These are phyloP conservation scores for Holacanthus passer DNA, from an alignment of 2,113 vertebrate genomes.

Conservation along the genomic window DNA sequence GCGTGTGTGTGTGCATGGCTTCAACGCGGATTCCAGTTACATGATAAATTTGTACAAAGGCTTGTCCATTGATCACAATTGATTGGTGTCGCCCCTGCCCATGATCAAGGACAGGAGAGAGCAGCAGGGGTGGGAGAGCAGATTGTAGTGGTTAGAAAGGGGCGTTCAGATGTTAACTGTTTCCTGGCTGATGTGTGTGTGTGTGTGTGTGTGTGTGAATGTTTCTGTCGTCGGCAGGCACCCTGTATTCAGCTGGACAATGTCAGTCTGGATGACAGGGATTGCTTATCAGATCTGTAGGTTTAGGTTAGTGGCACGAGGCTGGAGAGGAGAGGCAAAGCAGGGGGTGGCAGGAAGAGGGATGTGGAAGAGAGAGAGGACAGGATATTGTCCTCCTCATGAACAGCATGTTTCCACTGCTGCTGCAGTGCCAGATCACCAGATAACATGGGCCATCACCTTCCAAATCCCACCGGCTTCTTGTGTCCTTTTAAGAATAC, in stretches of 20 bases:
- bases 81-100: slow-evolving; percentile 32
- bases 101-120: slow-evolving; percentile 42
- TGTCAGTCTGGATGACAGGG: slow-evolving; percentile 14
- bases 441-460: slow-evolving; percentile 42
- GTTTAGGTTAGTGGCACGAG: slow-evolving; percentile 11
- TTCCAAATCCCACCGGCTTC: slow-evolving; percentile 10
- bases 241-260: slow-evolving; percentile 16
- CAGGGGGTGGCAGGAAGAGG: slow-evolving; percentile 32
- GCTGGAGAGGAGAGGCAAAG: not conserved
- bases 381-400: slow-evolving; percentile 54
- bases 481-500: slow-evolving; percentile 9
- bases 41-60: slow-evolving; percentile 38
- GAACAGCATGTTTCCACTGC: slow-evolving; percentile 47
- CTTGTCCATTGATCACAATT: slow-evolving; percentile 41
- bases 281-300: slow-evolving; percentile 40
- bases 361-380: slow-evolving; percentile 16
- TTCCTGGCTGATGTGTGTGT: slow-evolving; percentile 40
- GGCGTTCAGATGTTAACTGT: slow-evolving; percentile 57
- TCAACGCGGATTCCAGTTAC: slow-evolving; percentile 37
- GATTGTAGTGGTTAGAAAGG: slow-evolving; percentile 36
- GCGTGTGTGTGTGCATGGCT: not conserved
- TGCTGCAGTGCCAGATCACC: slow-evolving; percentile 55
- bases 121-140: slow-evolving; percentile 37
- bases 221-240: slow-evolving; percentile 34
- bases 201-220: not conserved